These are phyloP conservation scores for Synanthedon myopaeformis DNA, from an alignment of 2,888 invertebrate genomes.

Conservation along the genomic window DNA sequence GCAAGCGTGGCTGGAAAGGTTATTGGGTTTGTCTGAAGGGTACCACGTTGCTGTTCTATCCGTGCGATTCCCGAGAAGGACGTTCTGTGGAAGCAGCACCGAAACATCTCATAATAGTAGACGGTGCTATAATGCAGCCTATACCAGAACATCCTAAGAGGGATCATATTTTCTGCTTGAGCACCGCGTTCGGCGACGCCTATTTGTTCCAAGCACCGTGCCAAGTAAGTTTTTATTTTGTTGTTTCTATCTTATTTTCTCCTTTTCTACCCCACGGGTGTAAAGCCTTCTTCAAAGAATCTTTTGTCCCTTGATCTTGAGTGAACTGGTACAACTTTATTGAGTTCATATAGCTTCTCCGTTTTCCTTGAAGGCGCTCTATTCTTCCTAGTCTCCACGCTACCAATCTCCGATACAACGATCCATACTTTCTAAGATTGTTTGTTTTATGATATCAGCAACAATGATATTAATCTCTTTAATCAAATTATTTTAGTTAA, in stretches of 20 bases:
- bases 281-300: neutral
- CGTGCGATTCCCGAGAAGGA: constrained; percentile 92
- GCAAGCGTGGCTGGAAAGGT: constrained; percentile 97
- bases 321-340: no score
- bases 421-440: no score
- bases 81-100: constrained; percentile 92
- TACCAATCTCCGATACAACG: no score
- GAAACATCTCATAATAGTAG: constrained; percentile 95
- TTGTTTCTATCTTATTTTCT: no score
- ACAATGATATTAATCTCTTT: no score
- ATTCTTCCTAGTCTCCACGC: no score
- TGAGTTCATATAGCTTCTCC: no score
- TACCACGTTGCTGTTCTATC: constrained; percentile 95
- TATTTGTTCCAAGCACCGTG: constrained; percentile 95
- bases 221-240: constrained; percentile 67
- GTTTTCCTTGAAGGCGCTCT: no score
- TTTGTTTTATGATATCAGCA: no score
- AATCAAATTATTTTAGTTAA: no score
- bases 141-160: constrained; percentile 99
- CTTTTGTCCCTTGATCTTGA: no score
- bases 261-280: neutral
- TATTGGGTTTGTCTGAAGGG: constrained; percentile 99
- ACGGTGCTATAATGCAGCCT: constrained; percentile 97
- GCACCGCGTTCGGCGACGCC: constrained; percentile 97
- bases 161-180: constrained; percentile 97